A percentile compares a stretch with the other conserved stretches of the same genome.
These are phyloP conservation scores for Ptilorrhoa leucosticta DNA, from an alignment of 2,113 vertebrate species.

Conservation along the genomic window DNA sequence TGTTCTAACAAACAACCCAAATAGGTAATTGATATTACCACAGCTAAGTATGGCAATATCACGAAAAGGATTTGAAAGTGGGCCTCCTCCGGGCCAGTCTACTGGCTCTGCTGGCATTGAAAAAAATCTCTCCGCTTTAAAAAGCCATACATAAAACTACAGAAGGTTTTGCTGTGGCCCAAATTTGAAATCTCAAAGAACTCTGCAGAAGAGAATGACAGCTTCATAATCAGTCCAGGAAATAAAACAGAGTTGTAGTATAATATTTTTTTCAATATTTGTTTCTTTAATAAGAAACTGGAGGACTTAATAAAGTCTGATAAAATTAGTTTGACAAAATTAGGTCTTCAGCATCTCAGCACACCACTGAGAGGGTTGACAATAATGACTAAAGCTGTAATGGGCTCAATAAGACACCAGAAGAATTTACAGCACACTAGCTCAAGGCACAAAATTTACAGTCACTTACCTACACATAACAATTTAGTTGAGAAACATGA, in stretches of 20 bases:
- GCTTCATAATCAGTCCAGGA: neutral
- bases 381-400: neutral
- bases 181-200: neutral
- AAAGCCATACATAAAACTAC: neutral
- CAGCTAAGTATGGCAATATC: neutral
- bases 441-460: neutral
- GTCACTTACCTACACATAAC: neutral
- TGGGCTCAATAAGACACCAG: neutral
- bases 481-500: neutral
- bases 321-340: neutral
- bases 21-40: neutral
- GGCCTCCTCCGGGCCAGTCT: accelerated
- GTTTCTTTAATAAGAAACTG: neutral
- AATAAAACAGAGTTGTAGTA: neutral
- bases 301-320: neutral
- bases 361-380: neutral
- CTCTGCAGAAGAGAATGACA: neutral
- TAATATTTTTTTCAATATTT: neutral
- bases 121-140: neutral
- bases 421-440: neutral
- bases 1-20: neutral
- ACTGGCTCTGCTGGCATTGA: neutral
- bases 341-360: neutral
- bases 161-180: neutral
- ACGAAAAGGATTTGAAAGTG: neutral